These are phyloP conservation scores for Ailuropoda melanoleuca DNA, from an alignment of 2,113 vertebrate species.

Conservation along the genomic window DNA sequence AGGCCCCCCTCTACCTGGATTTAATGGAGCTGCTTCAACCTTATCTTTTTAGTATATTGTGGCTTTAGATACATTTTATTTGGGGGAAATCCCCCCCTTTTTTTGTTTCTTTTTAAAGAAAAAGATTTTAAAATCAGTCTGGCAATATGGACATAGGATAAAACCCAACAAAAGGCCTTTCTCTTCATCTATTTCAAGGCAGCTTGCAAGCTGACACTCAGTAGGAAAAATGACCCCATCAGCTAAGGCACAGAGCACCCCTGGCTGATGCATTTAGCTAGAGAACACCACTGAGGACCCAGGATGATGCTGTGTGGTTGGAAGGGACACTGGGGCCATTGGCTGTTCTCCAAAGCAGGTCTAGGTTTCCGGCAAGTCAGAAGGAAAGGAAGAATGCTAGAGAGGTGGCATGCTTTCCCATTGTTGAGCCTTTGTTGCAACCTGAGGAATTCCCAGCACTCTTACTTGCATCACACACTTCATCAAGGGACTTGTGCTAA, in stretches of 20 bases:
- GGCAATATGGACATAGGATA: background rate
- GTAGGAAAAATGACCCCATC: background rate
- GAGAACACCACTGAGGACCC: background rate
- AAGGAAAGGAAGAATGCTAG: background rate
- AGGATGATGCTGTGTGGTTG: background rate
- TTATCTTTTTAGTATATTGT: background rate
- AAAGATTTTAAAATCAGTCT: background rate
- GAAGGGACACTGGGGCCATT: background rate
- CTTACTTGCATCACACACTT: background rate
- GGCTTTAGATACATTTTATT: background rate
- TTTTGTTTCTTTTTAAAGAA: background rate
- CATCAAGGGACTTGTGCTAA: background rate
- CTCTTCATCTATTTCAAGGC: background rate
- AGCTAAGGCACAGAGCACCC: background rate
- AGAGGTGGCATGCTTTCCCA: background rate
- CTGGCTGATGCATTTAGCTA: background rate
- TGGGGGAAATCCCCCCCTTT: background rate
- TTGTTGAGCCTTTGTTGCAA: background rate
- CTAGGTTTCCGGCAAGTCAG: background rate
- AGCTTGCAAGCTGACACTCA: background rate
- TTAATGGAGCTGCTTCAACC: background rate
- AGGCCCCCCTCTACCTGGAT: background rate
- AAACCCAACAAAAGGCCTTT: background rate
- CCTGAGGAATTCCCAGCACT: too few relatives aligned
- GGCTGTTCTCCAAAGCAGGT: background rate